phyloP scores from a whole-genome alignment of 2,888 invertebrate species.

The Opisthograptis luteolata region DNA sequence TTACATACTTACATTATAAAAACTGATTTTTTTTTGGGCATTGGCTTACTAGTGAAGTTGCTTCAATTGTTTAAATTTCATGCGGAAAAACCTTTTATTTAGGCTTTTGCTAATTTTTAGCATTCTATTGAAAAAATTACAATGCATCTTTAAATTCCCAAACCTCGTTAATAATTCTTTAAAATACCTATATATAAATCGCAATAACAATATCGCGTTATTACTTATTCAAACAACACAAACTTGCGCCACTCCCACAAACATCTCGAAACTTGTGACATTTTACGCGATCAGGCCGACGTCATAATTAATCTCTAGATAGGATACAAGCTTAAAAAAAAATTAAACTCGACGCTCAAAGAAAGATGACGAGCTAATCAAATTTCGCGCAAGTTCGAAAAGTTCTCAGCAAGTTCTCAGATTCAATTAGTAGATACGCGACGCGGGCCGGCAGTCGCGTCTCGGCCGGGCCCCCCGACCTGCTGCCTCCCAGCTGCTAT shows the following conservation, averaged over 20 bases:
- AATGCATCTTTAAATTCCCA: too few species aligned
- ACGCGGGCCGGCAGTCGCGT: conserved; percentile 43
- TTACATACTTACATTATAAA: too few species aligned
- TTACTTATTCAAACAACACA: conserved; percentile 27
- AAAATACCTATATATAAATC: conserved; percentile 20
- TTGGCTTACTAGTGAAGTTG: too few species aligned
- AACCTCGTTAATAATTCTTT: too few species aligned
- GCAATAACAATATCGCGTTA: conserved; percentile 28
- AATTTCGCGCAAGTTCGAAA: conserved; percentile 71
- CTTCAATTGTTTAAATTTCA: too few species aligned
- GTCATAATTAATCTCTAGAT: conserved; percentile 49
- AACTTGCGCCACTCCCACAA: conserved; percentile 27
- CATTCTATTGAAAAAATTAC: too few species aligned
- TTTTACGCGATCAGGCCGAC: conserved; percentile 42
- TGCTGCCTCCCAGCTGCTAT: conserved; percentile 34
- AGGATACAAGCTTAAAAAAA: conserved; percentile 55
- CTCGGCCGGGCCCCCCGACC: conserved; percentile 29
- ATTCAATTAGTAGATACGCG: conserved; percentile 79
- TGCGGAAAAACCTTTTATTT: too few species aligned
- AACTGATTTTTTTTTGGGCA: too few species aligned
- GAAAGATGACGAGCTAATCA: conserved; percentile 76
- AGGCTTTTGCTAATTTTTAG: too few species aligned
- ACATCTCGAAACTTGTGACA: conserved; percentile 40
- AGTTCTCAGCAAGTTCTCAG: conserved; percentile 70
- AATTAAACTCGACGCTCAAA: conserved; percentile 61